These are phyloP conservation scores for Dryas iulia DNA, from an alignment of 1,140 invertebrate genomes.

Conservation along the genomic window DNA sequence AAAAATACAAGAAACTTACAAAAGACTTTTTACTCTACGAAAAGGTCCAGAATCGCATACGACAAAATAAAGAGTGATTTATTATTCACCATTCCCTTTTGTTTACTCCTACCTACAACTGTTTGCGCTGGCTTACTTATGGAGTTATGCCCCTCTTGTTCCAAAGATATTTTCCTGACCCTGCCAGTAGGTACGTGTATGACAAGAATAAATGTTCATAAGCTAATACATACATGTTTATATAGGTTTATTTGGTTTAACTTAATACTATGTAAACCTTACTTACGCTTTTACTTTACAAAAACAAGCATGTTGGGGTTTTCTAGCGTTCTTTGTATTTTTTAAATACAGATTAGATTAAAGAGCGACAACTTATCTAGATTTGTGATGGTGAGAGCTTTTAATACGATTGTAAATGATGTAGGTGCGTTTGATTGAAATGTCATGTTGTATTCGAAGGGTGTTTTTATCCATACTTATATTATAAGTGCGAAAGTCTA, in stretches of 20 bases:
- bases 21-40: background rate
- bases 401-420: background rate
- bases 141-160: conserved; percentile 24
- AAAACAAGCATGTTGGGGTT: conserved; percentile 6
- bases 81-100: conserved; percentile 29
- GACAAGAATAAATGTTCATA: conserved; percentile 38
- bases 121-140: conserved; percentile 27
- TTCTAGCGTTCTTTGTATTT: conserved; percentile 14
- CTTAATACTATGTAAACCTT: conserved; percentile 34
- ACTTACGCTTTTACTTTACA: conserved; percentile 22
- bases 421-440: background rate
- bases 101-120: conserved; percentile 21
- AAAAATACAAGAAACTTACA: background rate
- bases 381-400: conserved; percentile 6
- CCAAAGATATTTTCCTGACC: conserved; percentile 35
- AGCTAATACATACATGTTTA: conserved; percentile 41
- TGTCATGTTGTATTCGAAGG: background rate
- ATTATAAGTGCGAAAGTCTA: no score
- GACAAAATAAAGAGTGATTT: conserved; percentile 18
- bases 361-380: conserved; percentile 16
- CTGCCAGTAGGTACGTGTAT: conserved; percentile 14
- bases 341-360: conserved; percentile 14
- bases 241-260: conserved; percentile 39
- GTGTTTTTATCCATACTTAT: background rate
- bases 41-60: background rate